Evolutionary conservation across 2,888 invertebrate genomes (phyloP), one percentile per base, ranked within the genome.

Genomic region (Rhagophthalmus giganteus): DNA sequence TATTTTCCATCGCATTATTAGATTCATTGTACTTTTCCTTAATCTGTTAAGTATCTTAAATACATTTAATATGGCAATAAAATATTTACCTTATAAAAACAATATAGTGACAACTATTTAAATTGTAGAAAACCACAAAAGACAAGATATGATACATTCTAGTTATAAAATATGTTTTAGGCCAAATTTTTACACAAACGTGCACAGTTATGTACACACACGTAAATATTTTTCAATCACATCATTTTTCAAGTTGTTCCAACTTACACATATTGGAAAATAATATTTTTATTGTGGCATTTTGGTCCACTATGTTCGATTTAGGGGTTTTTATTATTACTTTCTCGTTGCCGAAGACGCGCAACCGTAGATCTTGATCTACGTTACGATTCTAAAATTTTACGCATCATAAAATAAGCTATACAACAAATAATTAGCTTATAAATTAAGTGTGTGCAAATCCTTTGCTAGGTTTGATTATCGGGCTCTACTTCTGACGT

Each of bases 391-490:
- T 71, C 70, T 68, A 67, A 62, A 58, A 71, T 57, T 64, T 65
- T 66, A 68, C 65, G 67, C 66, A 69, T 64, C 64, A 68, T 59
- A 58, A 67, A 63, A 52, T 60, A 62, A 33, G 50, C 54, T 57
- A 62, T 26, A 47, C 54, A 64, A 65, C 72, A 62, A 62, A 71
- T 66, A 63, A 71, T 65, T 69, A 72, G 65, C 50, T 51, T 48
- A 67, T 63, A 68, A 62, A 67, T 65, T 64, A 67, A 64, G 62
- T 68, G 58, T 57, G 61, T 59, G 60, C 63, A 66, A 58, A 67
- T 66, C 65, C 64, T 68, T 63, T 71, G 73, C 74, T 74, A 74
- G 67, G 73, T 74, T 60, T 71, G 74, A 69, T 74, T 72, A 66
- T 71, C 71, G 24, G 60, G 55, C 47, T 54, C 54, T 45, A 44